Base-by-base conservation (phyloP, 2,113 vertebrate species). In the Theristicus caerulescens region DNA sequence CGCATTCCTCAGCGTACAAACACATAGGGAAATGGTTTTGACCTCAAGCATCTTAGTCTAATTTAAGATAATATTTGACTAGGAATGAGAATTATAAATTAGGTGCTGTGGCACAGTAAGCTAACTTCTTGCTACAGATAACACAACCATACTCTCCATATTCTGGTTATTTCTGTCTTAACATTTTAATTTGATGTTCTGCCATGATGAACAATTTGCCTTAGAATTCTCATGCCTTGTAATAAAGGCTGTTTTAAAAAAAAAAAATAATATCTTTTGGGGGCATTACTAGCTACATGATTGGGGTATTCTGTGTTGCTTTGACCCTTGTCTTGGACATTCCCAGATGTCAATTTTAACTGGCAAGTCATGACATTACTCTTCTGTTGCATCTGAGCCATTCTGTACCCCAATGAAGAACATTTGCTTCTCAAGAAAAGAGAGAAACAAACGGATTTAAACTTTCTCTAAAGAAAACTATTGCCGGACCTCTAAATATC, bases 181-280 rank as follows among this genome's bases (percentile, higher is more conserved):
- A 89, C 8, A 4, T 90, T 96, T 97, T 89, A 85, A 94, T 96
- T 96, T 96, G 91, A 97, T 95, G 97, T 98, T 96, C 93, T 97
- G 77, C 97, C 93, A 93, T 95, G 95, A 73, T 95, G 83, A 97
- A 98, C 97, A 97, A 97, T 97, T 98, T 98, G 88, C 96, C 97
- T 92, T 96, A 95, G 95, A 97, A 97, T 96, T 97, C 73, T 97
- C 62, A 84, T 91, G 97, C 97, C 97, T 98, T 97, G n/a, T 89
- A 93, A 97, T 88, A 96, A 94, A 97, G 97, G 97, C 97, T 95
- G 57, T 95, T 90, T 34, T 7, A 86, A 96, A 96, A 95, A 55
- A 52, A 77, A n/a, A 6, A 44, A 59, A 14, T 61, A 51, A 4
- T 94, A 81, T 65, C 81, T 96, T 96, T 64, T 94, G 95, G 93